These are phyloP conservation scores for Anomalospiza imberbis DNA, from an alignment of 2,797 vertebrate genomes.

Conservation along the genomic window DNA sequence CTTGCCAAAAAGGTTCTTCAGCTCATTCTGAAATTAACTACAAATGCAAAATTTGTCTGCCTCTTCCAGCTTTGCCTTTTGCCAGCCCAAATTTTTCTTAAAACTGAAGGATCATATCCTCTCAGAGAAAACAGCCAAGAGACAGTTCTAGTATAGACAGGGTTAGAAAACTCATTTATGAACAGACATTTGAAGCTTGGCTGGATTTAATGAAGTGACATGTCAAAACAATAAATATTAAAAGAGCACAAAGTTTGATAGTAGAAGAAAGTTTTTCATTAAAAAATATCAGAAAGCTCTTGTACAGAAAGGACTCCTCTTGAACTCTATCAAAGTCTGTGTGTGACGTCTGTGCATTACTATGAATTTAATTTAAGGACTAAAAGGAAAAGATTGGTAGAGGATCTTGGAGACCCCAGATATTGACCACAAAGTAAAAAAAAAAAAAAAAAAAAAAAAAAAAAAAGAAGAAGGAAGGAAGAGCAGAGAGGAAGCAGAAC, in stretches of 20 bases:
- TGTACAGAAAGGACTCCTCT: background rate
- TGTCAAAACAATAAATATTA: slow-evolving; percentile 4
- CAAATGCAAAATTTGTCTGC: background rate
- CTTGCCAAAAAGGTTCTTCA: background rate
- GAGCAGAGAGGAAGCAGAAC: background rate
- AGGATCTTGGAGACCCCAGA: background rate
- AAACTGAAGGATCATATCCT: background rate
- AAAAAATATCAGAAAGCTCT: background rate
- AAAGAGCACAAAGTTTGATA: background rate
- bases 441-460: background rate
- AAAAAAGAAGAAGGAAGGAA: background rate
- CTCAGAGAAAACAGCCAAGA: background rate
- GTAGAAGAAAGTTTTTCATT: background rate
- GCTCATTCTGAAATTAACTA: background rate
- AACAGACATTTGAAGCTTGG: background rate
- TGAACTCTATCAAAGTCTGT: background rate
- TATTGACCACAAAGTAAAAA: background rate
- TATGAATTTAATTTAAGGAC: slow-evolving; percentile 2
- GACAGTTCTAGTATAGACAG: background rate
- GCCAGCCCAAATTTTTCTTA: background rate
- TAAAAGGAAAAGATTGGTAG: background rate
- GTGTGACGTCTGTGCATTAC: background rate
- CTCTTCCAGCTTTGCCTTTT: background rate
- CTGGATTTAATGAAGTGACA: background rate
- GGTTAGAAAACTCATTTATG: background rate